phyloP scores from a whole-genome alignment of 2,888 invertebrate species.

The Prosapia bicincta region DNA sequence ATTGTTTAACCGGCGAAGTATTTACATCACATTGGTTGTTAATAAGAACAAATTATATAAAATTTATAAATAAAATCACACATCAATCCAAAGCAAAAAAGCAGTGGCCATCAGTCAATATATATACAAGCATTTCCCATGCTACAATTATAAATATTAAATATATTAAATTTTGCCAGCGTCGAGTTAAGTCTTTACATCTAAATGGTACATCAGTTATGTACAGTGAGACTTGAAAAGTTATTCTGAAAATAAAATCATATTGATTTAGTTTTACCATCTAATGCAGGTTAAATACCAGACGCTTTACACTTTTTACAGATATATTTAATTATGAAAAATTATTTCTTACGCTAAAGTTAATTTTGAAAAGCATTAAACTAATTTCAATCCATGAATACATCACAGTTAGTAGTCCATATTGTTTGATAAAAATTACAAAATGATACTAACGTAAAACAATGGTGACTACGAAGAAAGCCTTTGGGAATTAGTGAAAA shows the following conservation, averaged over 20 bases:
- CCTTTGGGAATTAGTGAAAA: too few species aligned
- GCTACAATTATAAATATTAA: background rate
- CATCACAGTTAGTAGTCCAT: background rate
- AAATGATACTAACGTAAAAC: too few species aligned
- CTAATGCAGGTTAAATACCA: background rate
- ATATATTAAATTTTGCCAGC: background rate
- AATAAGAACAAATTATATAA: background rate
- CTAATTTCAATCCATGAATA: background rate
- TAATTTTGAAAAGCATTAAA: background rate
- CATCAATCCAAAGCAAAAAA: conserved; percentile 11
- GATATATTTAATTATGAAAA: background rate
- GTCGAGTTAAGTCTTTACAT: background rate
- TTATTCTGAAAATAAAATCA: background rate
- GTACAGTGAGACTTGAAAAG: background rate
- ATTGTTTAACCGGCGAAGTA: too few species aligned
- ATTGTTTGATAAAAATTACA: background rate
- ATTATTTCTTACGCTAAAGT: background rate
- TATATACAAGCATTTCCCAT: conserved; percentile 15
- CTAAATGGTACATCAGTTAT: background rate
- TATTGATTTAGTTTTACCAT: background rate
- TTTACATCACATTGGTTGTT: background rate
- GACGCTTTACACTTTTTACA: background rate
- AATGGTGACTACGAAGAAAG: too few species aligned
- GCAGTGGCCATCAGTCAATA: conserved; percentile 18
- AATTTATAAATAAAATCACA: conserved; percentile 14